Evolutionary conservation across 2,113 vertebrate species (phyloP).

Genomic region (Eclectus roratus): DNA sequence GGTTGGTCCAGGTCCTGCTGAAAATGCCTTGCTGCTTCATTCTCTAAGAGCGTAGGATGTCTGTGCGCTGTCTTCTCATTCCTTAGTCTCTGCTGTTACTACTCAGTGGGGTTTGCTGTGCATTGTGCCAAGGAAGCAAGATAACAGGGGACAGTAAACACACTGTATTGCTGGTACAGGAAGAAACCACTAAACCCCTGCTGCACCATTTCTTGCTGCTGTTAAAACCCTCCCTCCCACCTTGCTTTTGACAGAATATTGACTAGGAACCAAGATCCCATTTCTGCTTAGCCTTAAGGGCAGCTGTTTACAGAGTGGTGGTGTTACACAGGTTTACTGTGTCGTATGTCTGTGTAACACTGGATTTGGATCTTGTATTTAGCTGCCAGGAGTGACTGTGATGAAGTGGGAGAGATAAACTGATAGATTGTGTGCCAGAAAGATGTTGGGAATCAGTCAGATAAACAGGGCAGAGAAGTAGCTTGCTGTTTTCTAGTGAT

Average conservation of each 20-base stretch:
- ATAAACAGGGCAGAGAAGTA: slow-evolving; percentile 78
- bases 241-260: slow-evolving; percentile 70
- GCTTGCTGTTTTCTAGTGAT: slow-evolving; percentile 79
- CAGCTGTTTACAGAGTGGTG: slow-evolving; percentile 74
- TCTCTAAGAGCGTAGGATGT: fast-evolving
- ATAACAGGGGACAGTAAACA: background rate
- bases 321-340: slow-evolving; percentile 78
- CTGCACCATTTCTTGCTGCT: slow-evolving; percentile 27
- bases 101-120: background rate
- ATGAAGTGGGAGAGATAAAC: slow-evolving; percentile 89
- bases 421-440: slow-evolving; percentile 88
- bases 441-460: slow-evolving; percentile 87
- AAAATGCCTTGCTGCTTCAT: background rate
- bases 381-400: slow-evolving; percentile 88
- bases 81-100: background rate
- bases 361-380: slow-evolving; percentile 88
- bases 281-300: slow-evolving; percentile 75
- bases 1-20: background rate
- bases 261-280: slow-evolving; percentile 67
- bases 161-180: background rate
- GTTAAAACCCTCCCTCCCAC: background rate
- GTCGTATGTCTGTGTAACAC: slow-evolving; percentile 78
- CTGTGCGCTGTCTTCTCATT: background rate
- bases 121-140: background rate
- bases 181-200: background rate